Conservation (phyloP, 2,888 invertebrate species). For the Rhagonycha fulva region DNA sequence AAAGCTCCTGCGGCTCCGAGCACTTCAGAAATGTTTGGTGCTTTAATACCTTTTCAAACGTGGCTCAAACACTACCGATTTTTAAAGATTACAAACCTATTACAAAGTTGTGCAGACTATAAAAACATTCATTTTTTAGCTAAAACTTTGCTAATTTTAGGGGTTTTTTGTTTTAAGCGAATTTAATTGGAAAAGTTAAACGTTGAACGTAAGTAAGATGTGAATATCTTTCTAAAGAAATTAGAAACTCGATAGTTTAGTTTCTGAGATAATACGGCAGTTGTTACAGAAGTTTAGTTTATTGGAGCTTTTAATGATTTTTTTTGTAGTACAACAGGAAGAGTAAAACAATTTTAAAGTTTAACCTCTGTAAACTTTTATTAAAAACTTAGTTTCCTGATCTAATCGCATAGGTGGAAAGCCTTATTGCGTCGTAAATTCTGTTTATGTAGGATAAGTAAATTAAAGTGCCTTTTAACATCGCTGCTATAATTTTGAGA, state of each 20-base stretch:
- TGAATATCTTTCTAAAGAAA: constrained; percentile 3
- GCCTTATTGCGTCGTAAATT: background rate
- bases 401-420: background rate
- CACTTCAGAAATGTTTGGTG: background rate
- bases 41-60: background rate
- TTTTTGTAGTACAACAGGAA: background rate
- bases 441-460: background rate
- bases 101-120: background rate
- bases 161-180: background rate
- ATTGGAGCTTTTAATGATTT: background rate
- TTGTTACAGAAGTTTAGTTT: background rate
- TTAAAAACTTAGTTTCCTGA: background rate
- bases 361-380: background rate
- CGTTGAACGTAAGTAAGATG: constrained; percentile 2
- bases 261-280: background rate
- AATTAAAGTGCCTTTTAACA: background rate
- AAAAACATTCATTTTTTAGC: constrained; percentile 1
- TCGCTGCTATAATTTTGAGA: background rate
- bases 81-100: background rate
- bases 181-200: constrained; percentile 5
- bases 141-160: background rate
- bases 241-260: constrained; percentile 2
- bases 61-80: background rate
- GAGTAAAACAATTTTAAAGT: background rate
- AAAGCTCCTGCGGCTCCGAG: background rate